phyloP scores from a whole-genome alignment of 1,140 invertebrate genomes.

The Neodiprion lecontei region DNA sequence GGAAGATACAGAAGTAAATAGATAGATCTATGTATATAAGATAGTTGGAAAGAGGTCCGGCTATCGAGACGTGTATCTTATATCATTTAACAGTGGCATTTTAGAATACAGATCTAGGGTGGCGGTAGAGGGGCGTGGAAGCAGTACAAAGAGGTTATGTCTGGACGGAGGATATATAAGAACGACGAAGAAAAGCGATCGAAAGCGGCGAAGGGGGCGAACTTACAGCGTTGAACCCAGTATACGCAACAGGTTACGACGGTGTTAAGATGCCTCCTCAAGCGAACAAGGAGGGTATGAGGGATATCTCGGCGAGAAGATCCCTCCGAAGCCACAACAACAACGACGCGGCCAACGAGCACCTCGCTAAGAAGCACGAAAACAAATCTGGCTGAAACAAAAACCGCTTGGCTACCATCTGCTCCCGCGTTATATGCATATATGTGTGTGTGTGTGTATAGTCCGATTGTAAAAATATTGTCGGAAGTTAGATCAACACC shows the following conservation, averaged over 20 bases:
- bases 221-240: neutral
- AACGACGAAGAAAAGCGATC: conserved; percentile 14
- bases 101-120: too few relatives aligned
- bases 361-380: conserved; percentile 32
- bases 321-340: too few relatives aligned
- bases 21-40: conserved; percentile 4
- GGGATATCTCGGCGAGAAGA: too few relatives aligned
- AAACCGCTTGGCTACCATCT: conserved; percentile 49
- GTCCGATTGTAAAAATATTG: neutral
- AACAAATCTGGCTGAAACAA: conserved; percentile 52
- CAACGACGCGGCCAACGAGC: too few relatives aligned
- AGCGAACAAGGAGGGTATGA: too few relatives aligned
- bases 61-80: neutral
- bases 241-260: neutral
- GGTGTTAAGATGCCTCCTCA: too few relatives aligned
- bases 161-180: conserved; percentile 2
- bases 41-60: too few relatives aligned
- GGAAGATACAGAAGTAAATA: neutral
- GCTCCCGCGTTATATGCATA: conserved; percentile 24
- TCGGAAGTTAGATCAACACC: neutral
- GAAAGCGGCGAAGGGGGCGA: conserved; percentile 12
- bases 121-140: neutral
- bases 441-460: neutral
- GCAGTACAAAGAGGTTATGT: conserved; percentile 8
- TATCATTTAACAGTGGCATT: conserved; percentile 11